Conservation (phyloP, 2,888 invertebrate species). For the Melieria crassipennis region DNA sequence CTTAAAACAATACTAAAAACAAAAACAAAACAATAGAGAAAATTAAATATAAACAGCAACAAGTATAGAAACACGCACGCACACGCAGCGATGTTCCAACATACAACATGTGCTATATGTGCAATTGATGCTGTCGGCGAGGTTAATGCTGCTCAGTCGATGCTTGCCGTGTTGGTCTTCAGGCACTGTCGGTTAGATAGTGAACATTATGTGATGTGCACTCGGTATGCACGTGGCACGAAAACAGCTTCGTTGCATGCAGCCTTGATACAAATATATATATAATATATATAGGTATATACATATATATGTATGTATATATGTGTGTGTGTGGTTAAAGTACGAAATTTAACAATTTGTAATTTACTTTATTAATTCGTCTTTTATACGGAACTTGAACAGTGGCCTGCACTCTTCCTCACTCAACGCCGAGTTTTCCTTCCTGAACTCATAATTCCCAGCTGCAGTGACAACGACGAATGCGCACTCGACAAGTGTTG, state of each 20-base stretch:
- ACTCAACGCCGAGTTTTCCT: background rate
- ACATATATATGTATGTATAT: background rate
- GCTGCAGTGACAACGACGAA: slow-evolving; percentile 3
- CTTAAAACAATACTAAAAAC: background rate
- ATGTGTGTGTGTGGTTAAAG: background rate
- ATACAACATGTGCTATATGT: too few species aligned
- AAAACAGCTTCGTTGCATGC: too few species aligned
- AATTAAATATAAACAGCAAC: background rate
- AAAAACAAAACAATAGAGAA: slow-evolving; percentile 37
- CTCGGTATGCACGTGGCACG: background rate
- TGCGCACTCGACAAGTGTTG: background rate
- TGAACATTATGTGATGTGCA: background rate
- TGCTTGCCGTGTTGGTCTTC: too few species aligned
- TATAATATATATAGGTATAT: background rate
- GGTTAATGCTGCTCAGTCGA: too few species aligned
- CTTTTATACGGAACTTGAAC: slow-evolving; percentile 17
- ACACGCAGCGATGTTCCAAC: too few species aligned
- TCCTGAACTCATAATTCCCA: background rate
- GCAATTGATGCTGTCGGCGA: too few species aligned
- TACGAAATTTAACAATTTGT: slow-evolving; percentile 4
- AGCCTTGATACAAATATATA: too few species aligned
- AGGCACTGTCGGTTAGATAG: too few species aligned
- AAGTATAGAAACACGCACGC: background rate
- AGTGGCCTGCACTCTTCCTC: slow-evolving; percentile 18
- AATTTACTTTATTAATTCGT: slow-evolving; percentile 1